phyloP scores from a whole-genome alignment of 2,113 vertebrate species.

The Bucco capensis region DNA sequence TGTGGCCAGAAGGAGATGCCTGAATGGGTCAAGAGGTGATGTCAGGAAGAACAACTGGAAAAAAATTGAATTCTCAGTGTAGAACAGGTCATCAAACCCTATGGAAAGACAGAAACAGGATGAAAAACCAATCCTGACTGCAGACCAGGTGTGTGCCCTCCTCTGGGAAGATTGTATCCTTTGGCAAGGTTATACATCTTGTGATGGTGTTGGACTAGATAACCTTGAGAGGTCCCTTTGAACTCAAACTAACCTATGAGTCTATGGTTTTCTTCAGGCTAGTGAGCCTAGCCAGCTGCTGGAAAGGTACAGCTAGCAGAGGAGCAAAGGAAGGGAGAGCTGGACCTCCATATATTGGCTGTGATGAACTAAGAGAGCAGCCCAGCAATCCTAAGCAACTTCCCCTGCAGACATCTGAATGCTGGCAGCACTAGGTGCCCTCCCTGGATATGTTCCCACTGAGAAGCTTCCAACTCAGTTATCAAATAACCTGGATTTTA shows the following conservation, averaged over 20 bases:
- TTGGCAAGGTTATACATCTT: background rate
- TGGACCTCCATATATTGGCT: fast-evolving
- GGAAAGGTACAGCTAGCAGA: background rate
- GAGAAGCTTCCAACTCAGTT: background rate
- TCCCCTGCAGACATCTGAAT: background rate
- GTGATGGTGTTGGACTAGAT: background rate
- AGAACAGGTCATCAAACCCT: background rate
- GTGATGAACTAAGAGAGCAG: background rate
- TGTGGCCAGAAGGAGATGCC: background rate
- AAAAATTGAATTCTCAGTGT: background rate
- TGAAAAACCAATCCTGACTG: background rate
- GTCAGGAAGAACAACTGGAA: background rate
- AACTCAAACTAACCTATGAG: background rate
- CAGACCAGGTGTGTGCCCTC: background rate
- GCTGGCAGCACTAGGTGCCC: fast-evolving
- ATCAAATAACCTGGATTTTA: conserved; percentile 1
- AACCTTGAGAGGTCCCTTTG: background rate
- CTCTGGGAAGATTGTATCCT: background rate
- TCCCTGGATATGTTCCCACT: background rate
- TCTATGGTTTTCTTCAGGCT: background rate
- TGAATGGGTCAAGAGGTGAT: background rate
- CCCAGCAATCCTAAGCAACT: background rate
- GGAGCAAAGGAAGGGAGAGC: background rate
- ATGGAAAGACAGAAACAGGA: background rate
- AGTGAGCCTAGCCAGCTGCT: background rate